Conservation (phyloP, 2,888 invertebrate genomes). For the Acleris holmiana region DNA sequence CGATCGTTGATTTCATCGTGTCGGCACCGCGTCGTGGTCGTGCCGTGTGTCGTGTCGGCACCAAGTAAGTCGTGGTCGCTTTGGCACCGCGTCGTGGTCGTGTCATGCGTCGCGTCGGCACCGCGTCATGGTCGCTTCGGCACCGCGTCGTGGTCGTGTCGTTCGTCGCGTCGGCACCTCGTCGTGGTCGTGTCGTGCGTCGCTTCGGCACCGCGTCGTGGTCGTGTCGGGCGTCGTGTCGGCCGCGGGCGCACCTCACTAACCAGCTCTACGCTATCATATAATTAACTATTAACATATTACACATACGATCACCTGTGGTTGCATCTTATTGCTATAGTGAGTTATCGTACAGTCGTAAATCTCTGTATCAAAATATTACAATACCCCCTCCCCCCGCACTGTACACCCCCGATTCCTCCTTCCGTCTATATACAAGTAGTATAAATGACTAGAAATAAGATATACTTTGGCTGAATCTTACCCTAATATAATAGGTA, state of each 20-base stretch:
- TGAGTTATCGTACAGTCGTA: conserved; percentile 45
- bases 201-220: conserved; percentile 1
- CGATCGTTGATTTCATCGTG: neutral
- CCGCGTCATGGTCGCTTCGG: no score
- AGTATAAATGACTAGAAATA: conserved; percentile 53
- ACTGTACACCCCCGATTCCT: conserved; percentile 56
- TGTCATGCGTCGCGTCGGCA: conserved; percentile 5
- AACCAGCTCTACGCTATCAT: conserved; percentile 34
- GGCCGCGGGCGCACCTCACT: conserved; percentile 34
- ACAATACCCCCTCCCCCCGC: conserved; percentile 40
- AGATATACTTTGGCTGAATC: conserved; percentile 51
- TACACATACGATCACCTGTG: conserved; percentile 61
- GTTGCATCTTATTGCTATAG: conserved; percentile 72
- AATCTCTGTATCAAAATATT: conserved; percentile 46
- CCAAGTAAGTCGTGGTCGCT: no score
- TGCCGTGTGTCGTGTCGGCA: conserved; percentile 6
- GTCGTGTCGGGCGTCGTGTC: neutral
- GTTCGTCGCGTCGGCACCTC: conserved; percentile 2
- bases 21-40: conserved; percentile 2
- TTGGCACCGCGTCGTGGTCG: neutral
- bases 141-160: neutral
- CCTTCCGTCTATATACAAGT: conserved; percentile 59
- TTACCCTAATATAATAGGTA: conserved; percentile 48
- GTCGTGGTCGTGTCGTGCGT: no score
- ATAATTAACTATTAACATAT: conserved; percentile 54